phyloP scores from a whole-genome alignment of 2,888 invertebrate genomes.

The Anorthoa munda region DNA sequence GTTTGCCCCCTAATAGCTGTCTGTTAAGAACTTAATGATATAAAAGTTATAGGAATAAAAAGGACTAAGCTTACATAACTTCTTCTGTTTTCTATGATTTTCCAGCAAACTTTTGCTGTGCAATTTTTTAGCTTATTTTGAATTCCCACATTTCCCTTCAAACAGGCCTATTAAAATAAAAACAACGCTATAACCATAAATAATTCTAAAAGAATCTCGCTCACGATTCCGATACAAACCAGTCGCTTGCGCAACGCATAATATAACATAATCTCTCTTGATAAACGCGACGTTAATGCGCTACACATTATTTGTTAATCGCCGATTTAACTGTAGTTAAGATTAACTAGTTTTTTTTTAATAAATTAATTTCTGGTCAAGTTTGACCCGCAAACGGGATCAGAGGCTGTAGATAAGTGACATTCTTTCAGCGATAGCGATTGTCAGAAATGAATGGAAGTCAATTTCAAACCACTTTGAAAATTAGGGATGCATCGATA shows the following conservation, averaged over 20 bases:
- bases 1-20: too few species aligned
- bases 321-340: slow-evolving; percentile 69
- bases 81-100: too few species aligned
- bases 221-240: slow-evolving; percentile 41
- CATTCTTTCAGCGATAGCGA: too few species aligned
- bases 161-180: not conserved
- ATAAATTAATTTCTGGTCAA: slow-evolving; percentile 10
- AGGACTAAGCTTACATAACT: too few species aligned
- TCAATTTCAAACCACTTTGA: too few species aligned
- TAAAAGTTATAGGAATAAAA: too few species aligned
- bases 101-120: too few species aligned
- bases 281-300: slow-evolving; percentile 78
- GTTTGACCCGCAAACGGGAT: not conserved
- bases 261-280: slow-evolving; percentile 70
- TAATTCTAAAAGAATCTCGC: slow-evolving; percentile 53
- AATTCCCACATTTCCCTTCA: not conserved
- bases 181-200: slow-evolving; percentile 11
- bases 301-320: slow-evolving; percentile 78
- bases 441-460: too few species aligned
- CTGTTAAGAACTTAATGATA: too few species aligned
- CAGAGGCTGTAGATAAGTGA: too few species aligned
- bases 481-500: too few species aligned
- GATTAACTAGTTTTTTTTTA: slow-evolving; percentile 53
- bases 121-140: too few species aligned
- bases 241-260: slow-evolving; percentile 69